Evolutionary conservation across 2,888 invertebrate species (phyloP), one percentile per base, ranked within the genome.

Genomic region (Imbricaverruca yamaguchii): DNA sequence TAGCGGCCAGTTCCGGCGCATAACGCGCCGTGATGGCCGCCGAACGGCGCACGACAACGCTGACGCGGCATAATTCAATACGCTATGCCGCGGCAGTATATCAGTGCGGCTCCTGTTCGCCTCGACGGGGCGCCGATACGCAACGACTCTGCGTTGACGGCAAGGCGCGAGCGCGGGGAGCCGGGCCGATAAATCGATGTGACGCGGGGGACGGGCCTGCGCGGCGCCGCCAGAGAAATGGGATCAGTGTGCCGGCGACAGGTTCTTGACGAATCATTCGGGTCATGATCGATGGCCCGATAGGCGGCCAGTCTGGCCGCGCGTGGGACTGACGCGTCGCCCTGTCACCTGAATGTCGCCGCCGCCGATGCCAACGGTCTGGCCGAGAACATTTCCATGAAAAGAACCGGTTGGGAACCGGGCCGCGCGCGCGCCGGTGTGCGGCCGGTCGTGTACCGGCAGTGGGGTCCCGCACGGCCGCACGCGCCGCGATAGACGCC

Each of bases 241-340:
- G 55, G 74, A 74, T 74, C 74, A 74, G 53, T 74, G 74, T 6
- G 74, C 74, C 74, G 74, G 21, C 53, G 69, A 8, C 69, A 39
- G 39, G 39, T 69, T 53, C 39, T 55, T n/a, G 74, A 74, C 74
- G 21, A 21, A 53, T 9, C 53, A 55, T 53, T 21, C 55, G 1
- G 18, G 10, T 53, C 53, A 18, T 69, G 13, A 39, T 69, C 69
- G 23, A 39, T 15, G 39, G 8, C 39, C 4, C 39, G 23, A 12
- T 18, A 61, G 39, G 25, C 67, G 4, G 67, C 61, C 11, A 39
- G 69, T 39, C 39, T 25, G 39, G 13, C 15, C 15, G 15, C 15
- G 39, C 23, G 15, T 7, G 39, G 69, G 39, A 15, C 9, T 12
- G 13, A 25, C 25, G 25, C 13, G n/a, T 13, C 67, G 67, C 23